Percentiles rank a stretch among this genome's conserved stretches.
Conservation (phyloP, 2,888 invertebrate genomes). For the Corythucha ciliata region DNA sequence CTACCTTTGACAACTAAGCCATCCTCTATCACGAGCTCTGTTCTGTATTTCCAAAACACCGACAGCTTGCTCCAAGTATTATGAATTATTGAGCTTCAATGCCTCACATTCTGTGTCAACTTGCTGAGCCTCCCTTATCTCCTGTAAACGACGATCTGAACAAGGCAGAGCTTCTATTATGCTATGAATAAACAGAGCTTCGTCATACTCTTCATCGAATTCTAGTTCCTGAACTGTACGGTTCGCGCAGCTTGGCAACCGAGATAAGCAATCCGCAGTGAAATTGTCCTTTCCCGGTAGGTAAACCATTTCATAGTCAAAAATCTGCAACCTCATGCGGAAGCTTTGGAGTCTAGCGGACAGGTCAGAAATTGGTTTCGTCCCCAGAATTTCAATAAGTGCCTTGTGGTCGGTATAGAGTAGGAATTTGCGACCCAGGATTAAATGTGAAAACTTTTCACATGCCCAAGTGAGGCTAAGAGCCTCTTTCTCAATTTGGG, state of each 20-base stretch:
- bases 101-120: no score
- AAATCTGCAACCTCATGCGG: neutral
- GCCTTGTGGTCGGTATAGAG: no score
- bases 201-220: neutral
- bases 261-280: neutral
- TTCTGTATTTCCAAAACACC: no score
- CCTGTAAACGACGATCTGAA: neutral
- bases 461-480: neutral
- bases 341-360: neutral
- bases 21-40: no score
- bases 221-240: neutral
- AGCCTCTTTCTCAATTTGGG: neutral
- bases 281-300: neutral
- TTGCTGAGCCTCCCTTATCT: no score
- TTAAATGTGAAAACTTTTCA: no score
- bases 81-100: no score
- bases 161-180: neutral
- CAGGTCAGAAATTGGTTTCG: constrained; percentile 1
- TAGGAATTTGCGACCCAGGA: no score
- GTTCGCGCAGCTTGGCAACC: neutral
- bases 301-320: neutral
- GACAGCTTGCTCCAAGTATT: no score
- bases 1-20: neutral
- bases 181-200: neutral
- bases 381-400: no score